Percentiles rank a stretch among this genome's conserved stretches.
phyloP scores from a whole-genome alignment of 2,888 invertebrate genomes.

The Aphodius sticticus region DNA sequence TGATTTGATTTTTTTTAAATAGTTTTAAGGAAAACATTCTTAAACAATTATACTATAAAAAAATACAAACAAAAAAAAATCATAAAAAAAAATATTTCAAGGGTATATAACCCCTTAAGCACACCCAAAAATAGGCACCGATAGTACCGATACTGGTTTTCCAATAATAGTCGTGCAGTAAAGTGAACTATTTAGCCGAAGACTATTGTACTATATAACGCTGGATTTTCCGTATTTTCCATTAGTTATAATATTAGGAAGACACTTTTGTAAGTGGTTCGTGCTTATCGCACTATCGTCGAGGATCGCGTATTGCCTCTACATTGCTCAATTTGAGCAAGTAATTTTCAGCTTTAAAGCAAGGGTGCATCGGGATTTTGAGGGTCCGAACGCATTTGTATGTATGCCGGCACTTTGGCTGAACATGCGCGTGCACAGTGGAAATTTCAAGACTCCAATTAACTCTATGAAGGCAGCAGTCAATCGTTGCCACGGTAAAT shows the following conservation, averaged over 20 bases:
- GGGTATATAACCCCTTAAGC: no score
- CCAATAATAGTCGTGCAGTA: no score
- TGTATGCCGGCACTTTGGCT: conserved; percentile 9
- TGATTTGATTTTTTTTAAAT: no score
- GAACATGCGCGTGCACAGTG: neutral
- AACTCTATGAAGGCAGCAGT: neutral
- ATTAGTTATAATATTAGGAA: neutral
- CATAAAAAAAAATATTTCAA: no score
- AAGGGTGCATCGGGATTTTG: neutral
- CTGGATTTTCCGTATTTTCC: neutral
- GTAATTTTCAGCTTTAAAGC: conserved; percentile 4
- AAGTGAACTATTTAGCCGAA: no score
- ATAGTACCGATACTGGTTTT: no score
- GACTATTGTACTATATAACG: neutral
- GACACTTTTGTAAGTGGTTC: neutral
- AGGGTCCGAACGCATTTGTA: conserved; percentile 10
- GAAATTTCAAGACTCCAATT: conserved; percentile 9
- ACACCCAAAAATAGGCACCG: no score
- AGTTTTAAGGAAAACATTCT: no score
- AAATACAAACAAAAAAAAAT: no score
- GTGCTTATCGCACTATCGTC: neutral
- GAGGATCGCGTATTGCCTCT: conserved; percentile 10
- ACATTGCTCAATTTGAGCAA: conserved; percentile 20
- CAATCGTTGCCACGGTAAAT: neutral
- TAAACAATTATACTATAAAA: no score